A percentile compares a stretch with the other conserved stretches of the same genome.
These are phyloP conservation scores for Herpetotheres cachinnans DNA, from an alignment of 2,113 vertebrate species.

Conservation along the genomic window DNA sequence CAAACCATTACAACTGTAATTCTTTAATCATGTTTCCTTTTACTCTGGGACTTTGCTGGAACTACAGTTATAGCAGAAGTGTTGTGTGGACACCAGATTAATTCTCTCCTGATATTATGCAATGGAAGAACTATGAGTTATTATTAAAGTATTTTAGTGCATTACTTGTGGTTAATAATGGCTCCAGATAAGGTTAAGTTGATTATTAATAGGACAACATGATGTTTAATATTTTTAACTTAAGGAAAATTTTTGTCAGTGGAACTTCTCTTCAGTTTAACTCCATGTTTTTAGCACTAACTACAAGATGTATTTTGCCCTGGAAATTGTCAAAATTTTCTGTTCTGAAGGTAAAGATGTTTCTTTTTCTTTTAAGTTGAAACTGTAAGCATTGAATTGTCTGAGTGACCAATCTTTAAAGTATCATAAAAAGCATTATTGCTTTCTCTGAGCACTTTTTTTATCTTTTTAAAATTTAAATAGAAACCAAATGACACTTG, in stretches of 20 bases:
- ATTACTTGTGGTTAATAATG: neutral
- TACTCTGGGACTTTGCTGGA: neutral
- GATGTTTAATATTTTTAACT: neutral
- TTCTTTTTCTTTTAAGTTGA: neutral
- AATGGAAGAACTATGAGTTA: neutral
- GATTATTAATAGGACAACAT: neutral
- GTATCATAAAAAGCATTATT: neutral
- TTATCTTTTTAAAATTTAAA: neutral
- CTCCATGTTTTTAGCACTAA: neutral
- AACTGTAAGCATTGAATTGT: neutral
- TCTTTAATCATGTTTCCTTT: neutral
- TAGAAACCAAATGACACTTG: neutral
- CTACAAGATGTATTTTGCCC: neutral
- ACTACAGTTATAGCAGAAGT: neutral
- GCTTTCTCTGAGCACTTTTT: neutral
- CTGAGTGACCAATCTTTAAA: neutral
- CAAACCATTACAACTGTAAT: neutral
- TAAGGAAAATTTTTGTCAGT: neutral
- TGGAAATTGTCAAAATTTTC: neutral
- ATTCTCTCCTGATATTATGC: neutral
- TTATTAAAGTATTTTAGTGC: neutral
- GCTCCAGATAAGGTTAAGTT: neutral
- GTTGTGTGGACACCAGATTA: neutral
- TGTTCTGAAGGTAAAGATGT: neutral
- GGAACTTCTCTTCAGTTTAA: neutral